phyloP scores from a whole-genome alignment of 2,797 vertebrate genomes.

The Pipistrellus pygmaeus region DNA sequence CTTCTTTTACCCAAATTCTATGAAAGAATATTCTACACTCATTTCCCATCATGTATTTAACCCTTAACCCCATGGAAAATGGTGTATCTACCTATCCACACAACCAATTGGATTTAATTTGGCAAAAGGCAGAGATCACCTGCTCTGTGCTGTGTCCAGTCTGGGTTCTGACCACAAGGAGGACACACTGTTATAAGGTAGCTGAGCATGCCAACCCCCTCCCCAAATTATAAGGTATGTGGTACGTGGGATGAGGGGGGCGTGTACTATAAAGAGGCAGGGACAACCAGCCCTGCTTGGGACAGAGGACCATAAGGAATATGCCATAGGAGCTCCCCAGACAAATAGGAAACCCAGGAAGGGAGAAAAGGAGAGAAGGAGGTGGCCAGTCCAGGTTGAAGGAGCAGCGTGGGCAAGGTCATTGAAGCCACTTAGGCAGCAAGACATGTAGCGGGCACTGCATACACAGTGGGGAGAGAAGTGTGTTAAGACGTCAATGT shows the following conservation, averaged over 20 bases:
- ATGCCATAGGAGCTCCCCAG: neutral
- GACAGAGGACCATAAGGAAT: neutral
- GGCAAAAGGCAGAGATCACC: neutral
- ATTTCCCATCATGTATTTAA: neutral
- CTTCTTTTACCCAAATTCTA: neutral
- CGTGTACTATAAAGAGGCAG: accelerated
- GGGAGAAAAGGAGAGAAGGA: neutral
- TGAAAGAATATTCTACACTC: neutral
- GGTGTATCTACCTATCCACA: neutral
- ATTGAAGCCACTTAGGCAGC: neutral
- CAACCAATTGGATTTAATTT: neutral
- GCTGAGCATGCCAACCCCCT: neutral
- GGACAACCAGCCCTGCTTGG: neutral
- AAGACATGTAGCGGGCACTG: accelerated
- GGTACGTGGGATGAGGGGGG: neutral
- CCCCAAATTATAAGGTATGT: neutral
- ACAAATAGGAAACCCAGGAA: neutral
- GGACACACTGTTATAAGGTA: neutral
- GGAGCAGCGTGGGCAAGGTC: neutral
- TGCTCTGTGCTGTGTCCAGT: neutral
- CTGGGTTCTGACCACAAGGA: neutral
- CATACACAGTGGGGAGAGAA: accelerated
- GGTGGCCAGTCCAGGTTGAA: neutral
- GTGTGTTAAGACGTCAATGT: accelerated
- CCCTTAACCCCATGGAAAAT: neutral